A percentile compares a stretch with the other conserved stretches of the same genome.
Conservation (phyloP, 2,888 invertebrate genomes). For the Villa cingulata region DNA sequence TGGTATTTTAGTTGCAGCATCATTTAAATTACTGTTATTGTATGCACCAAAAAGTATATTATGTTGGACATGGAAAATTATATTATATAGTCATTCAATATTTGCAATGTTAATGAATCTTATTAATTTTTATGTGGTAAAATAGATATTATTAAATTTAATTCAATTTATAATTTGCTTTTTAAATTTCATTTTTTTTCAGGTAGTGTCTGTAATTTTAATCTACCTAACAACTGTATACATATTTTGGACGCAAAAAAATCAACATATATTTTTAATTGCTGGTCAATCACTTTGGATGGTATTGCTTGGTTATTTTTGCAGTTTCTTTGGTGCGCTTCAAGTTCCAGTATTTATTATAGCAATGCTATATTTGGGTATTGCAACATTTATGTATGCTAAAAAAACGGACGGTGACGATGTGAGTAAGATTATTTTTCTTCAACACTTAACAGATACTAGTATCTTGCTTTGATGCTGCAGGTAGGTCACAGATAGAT, state of each 20-base stretch:
- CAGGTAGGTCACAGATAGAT: no score
- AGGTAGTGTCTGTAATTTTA: constrained; percentile 53
- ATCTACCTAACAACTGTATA: constrained; percentile 59
- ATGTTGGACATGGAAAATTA: constrained; percentile 38
- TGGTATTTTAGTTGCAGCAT: constrained; percentile 26
- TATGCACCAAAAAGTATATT: constrained; percentile 51
- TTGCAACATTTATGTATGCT: constrained; percentile 41
- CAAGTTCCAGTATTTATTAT: constrained; percentile 61
- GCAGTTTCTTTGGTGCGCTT: constrained; percentile 59
- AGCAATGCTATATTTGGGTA: constrained; percentile 49
- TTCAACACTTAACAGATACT: no score
- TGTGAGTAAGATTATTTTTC: neutral
- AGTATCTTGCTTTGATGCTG: neutral
- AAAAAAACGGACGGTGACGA: constrained; percentile 1
- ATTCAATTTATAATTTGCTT: constrained; percentile 2
- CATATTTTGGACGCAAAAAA: constrained; percentile 61
- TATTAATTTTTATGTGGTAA: constrained; percentile 30
- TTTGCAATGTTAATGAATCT: constrained; percentile 29
- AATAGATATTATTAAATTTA: neutral
- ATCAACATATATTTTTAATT: constrained; percentile 50
- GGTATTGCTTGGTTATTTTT: constrained; percentile 56
- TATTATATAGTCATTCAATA: constrained; percentile 28
- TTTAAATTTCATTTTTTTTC: neutral
- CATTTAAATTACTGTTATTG: constrained; percentile 25
- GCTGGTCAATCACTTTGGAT: constrained; percentile 64